A percentile compares a stretch with the other conserved stretches of the same genome.
phyloP scores from a whole-genome alignment of 2,797 vertebrate genomes.

The Protonibea diacanthus region DNA sequence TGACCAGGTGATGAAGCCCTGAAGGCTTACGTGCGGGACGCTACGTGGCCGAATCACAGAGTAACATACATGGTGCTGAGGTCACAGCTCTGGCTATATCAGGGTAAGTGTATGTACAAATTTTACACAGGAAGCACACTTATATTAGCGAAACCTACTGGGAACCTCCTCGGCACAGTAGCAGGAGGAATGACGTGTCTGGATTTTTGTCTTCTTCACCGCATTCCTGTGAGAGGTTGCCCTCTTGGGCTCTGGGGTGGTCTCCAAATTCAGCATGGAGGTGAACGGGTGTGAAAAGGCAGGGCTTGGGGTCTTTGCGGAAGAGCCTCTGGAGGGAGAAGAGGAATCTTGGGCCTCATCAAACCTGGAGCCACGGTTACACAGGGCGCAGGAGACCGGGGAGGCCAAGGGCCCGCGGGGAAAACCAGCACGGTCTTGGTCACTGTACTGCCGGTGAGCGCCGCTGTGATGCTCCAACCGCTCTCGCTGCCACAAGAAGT shows the following conservation, averaged over 20 bases:
- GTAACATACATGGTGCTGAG: not conserved
- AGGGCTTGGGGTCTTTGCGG: slow-evolving; percentile 17
- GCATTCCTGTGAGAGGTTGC: slow-evolving; percentile 6
- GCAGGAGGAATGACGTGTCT: slow-evolving; percentile 32
- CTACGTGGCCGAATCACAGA: not conserved
- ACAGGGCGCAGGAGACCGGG: slow-evolving; percentile 82
- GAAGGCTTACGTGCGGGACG: not conserved
- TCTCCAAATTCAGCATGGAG: slow-evolving; percentile 56
- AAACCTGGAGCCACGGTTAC: slow-evolving; percentile 75
- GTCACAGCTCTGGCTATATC: not conserved
- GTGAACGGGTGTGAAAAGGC: slow-evolving; percentile 30
- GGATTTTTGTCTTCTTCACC: slow-evolving; percentile 38
- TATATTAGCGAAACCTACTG: slow-evolving; percentile 59
- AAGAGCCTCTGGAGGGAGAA: slow-evolving; percentile 75
- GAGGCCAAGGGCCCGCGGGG: slow-evolving; percentile 89
- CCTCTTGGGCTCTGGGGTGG: slow-evolving; percentile 66
- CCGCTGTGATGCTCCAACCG: slow-evolving; percentile 91
- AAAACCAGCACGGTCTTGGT: slow-evolving; percentile 54
- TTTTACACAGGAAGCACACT: not conserved
- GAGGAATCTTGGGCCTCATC: slow-evolving; percentile 74
- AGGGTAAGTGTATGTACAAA: not conserved
- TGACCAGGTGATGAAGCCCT: too few relatives aligned
- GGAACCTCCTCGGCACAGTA: slow-evolving; percentile 45
- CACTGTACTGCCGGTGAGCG: slow-evolving; percentile 86
- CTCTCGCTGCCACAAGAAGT: slow-evolving; percentile 92